Conservation (phyloP, 2,797 vertebrate species). For the Microctenopoma stevenorrisi region DNA sequence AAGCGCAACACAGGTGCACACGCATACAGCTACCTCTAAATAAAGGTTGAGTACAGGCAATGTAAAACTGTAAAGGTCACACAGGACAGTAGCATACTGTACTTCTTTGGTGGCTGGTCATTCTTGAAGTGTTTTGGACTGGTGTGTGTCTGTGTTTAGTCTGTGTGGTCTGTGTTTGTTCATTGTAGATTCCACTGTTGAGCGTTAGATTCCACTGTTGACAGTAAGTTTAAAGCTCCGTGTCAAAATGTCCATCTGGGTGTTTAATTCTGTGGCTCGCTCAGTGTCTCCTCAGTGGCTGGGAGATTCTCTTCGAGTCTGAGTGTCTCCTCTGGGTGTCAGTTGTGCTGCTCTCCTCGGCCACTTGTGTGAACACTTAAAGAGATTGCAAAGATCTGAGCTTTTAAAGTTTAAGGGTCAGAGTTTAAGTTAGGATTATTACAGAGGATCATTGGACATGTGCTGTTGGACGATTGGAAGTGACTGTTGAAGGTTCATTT, state of each 20-base stretch:
- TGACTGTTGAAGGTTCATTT: constrained; percentile 20
- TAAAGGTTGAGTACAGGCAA: constrained; percentile 42
- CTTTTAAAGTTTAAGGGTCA: constrained; percentile 23
- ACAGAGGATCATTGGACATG: constrained; percentile 9
- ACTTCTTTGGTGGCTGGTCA: constrained; percentile 73
- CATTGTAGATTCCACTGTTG: constrained; percentile 81
- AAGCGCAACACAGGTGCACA: constrained; percentile 23
- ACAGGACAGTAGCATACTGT: constrained; percentile 72
- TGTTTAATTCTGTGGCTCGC: constrained; percentile 78
- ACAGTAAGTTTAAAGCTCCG: constrained; percentile 81
- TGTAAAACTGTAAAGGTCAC: constrained; percentile 50
- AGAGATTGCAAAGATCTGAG: neutral
- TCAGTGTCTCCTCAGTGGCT: constrained; percentile 68
- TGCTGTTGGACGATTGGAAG: constrained; percentile 7
- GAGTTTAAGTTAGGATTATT: constrained; percentile 19
- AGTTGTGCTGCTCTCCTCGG: constrained; percentile 52
- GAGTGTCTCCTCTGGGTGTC: constrained; percentile 56
- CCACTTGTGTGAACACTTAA: constrained; percentile 44
- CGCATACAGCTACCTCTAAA: constrained; percentile 15
- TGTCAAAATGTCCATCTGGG: constrained; percentile 83
- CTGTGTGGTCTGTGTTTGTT: constrained; percentile 82
- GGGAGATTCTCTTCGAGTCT: constrained; percentile 57
- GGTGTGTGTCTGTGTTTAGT: constrained; percentile 81
- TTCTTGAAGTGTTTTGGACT: constrained; percentile 70
- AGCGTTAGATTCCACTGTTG: constrained; percentile 84